Conservation (phyloP, 1,140 invertebrate genomes). For the Hetaerina americana region DNA sequence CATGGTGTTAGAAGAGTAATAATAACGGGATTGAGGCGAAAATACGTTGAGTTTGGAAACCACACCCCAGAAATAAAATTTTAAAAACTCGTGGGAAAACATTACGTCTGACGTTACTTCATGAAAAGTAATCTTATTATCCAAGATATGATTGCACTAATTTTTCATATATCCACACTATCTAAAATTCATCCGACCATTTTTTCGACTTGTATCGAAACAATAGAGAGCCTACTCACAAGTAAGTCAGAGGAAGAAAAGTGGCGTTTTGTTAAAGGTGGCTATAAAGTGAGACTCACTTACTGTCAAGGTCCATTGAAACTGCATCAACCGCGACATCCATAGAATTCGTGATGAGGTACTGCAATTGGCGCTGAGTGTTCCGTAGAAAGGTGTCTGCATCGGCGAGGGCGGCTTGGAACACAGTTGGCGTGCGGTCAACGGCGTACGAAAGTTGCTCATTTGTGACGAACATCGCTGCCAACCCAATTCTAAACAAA, state of each 20-base stretch:
- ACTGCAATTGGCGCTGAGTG: conserved; percentile 41
- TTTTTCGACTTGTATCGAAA: neutral
- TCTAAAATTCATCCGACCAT: neutral
- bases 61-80: too few relatives aligned
- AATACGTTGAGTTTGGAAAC: too few relatives aligned
- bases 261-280: neutral
- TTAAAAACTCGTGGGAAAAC: too few relatives aligned
- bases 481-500: conserved; percentile 27
- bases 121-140: neutral
- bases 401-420: conserved; percentile 41
- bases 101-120: too few relatives aligned
- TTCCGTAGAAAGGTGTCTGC: conserved; percentile 41
- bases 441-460: conserved; percentile 37
- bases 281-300: conserved; percentile 19
- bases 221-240: neutral
- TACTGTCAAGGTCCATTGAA: conserved; percentile 46
- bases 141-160: neutral
- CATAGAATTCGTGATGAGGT: conserved; percentile 41
- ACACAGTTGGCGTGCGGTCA: conserved; percentile 34
- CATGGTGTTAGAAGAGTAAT: too few relatives aligned
- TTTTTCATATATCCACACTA: neutral
- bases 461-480: conserved; percentile 43
- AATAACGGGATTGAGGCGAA: too few relatives aligned
- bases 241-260: neutral
- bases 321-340: conserved; percentile 43